phyloP scores from a whole-genome alignment of 2,888 invertebrate species.

The Myopa testacea region DNA sequence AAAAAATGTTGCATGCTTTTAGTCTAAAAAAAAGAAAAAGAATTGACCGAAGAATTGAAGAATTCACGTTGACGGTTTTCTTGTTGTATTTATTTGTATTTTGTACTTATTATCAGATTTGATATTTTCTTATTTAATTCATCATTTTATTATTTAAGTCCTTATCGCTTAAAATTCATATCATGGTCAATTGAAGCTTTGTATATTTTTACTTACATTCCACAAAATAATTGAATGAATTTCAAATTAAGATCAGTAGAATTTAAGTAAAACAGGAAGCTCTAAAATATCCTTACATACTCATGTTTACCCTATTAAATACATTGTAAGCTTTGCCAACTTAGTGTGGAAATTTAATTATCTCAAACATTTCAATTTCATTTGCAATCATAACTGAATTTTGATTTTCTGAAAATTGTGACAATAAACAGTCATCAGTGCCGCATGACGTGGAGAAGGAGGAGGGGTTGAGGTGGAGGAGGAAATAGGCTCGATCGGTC shows the following conservation, averaged over 20 bases:
- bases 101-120: too few relatives aligned
- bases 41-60: background rate
- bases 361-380: background rate
- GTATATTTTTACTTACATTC: too few relatives aligned
- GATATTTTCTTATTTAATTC: too few relatives aligned
- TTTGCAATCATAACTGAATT: background rate
- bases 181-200: too few relatives aligned
- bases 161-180: too few relatives aligned
- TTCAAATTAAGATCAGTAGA: background rate
- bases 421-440: background rate
- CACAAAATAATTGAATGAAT: background rate
- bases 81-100: too few relatives aligned
- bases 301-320: background rate
- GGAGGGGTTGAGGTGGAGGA: background rate
- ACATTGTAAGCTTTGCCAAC: background rate
- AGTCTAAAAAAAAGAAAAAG: background rate
- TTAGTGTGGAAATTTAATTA: slow-evolving; percentile 11
- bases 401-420: background rate
- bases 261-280: background rate
- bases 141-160: too few relatives aligned
- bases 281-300: too few relatives aligned
- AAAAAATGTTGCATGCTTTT: background rate
- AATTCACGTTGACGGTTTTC: too few relatives aligned
- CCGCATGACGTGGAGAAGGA: background rate
- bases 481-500: background rate